These are phyloP conservation scores for Cliona cf. orientalis DNA, from an alignment of 37 sponge, comb jelly and placozoan species.

Conservation along the genomic window DNA sequence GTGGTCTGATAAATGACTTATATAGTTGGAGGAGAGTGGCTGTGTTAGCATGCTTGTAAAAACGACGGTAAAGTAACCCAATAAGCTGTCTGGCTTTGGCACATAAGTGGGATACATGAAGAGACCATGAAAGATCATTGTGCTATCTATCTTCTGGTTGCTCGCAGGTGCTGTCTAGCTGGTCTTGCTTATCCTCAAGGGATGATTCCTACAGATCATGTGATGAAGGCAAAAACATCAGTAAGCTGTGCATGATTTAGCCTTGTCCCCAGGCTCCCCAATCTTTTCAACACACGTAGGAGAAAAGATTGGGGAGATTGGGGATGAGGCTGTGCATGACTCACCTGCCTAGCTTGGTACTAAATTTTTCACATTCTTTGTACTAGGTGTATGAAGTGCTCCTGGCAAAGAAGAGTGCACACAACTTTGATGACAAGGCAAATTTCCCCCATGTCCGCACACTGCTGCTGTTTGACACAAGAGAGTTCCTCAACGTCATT, in stretches of 20 bases:
- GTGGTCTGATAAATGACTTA: no score
- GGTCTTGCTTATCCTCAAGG: constrained; percentile 84
- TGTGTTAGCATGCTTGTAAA: no score
- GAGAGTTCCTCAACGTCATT: constrained; percentile 89
- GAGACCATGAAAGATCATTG: not conserved
- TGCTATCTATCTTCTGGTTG: not conserved
- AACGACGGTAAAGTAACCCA: not conserved
- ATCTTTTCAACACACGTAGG: no score
- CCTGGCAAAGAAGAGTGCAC: constrained; percentile 54
- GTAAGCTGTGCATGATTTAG: constrained; percentile 7
- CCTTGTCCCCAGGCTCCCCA: no score
- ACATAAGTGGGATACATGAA: constrained; percentile 84
- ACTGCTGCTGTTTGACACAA: constrained; percentile 82
- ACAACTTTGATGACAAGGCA: constrained; percentile 59
- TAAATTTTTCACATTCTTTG: no score
- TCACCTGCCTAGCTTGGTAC: no score
- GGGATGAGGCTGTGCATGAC: no score
- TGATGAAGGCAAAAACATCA: constrained; percentile 40
- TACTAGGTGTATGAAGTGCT: constrained; percentile 57
- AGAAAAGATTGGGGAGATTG: no score
- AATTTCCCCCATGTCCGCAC: constrained; percentile 74
- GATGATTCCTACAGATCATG: constrained; percentile 34
- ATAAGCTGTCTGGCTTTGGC: no score
- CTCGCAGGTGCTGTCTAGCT: constrained; percentile 72
- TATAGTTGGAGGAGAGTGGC: no score